Base-by-base conservation (phyloP, 2,797 vertebrate genomes). In the Epinephelus awoara region DNA sequence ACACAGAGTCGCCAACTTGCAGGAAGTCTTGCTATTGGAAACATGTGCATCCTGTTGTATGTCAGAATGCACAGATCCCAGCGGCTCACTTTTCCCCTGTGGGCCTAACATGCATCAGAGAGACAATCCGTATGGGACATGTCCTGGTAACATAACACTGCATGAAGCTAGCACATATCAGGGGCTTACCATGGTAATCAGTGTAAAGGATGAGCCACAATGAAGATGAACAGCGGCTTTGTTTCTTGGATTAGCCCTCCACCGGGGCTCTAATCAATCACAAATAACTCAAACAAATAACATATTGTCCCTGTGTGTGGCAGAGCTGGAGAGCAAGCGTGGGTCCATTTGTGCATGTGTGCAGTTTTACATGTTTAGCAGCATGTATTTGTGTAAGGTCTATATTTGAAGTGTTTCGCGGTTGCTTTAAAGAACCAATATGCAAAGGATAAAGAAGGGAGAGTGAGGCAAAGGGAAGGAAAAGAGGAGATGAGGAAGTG, bases 1-100 rank as follows among this genome's bases (percentile, higher is more conserved):
- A 73, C 56, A 75, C 80, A 84, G 54, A 91, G 87, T 77, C 78
- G 55, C 61, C 87, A 67, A 52, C 66, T 9, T 50, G 46, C 66
- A 80, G 74, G 80, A 81, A 47, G 79, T 77, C 66, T 19, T 42
- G 64, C 62, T 62, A 59, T 73, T 89, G 75, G 83, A 82, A 89
- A 92, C 84, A 93, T 85, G 72, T 93, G 89, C 72, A 61, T 85
- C 78, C 84, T 75, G 86, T 88, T 91, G 84, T 85, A 77, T 62
- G 57, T 82, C 51, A 80, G 66, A 85, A 76, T 55, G 70, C 70
- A 80, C 51, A n/a, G 57, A 67, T 79, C 67, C 67, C 55, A 71
- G 67, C 2, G 15, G n/a, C 44, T 75, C 65, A 54, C 34, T 73
- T 76, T 63, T 40, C 71, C 40, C 83, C 67, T 27, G 49, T 19